Evolutionary conservation across 2,113 vertebrate genomes (phyloP).

Genomic region (Camelus bactrianus): DNA sequence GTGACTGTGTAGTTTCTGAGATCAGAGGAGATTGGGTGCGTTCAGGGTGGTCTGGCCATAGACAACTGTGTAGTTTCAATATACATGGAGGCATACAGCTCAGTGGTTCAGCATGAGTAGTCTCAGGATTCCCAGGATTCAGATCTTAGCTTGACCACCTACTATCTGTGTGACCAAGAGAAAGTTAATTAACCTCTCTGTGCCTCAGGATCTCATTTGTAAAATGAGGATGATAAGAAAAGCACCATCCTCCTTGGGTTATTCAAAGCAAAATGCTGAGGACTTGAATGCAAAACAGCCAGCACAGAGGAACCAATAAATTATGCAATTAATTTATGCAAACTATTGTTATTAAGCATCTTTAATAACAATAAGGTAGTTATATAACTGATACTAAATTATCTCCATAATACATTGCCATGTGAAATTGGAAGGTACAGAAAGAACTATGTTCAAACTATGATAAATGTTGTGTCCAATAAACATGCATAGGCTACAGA

Average conservation of each 20-base stretch:
- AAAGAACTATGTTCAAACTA: neutral
- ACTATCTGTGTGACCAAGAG: neutral
- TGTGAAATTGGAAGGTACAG: neutral
- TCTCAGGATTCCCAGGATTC: neutral
- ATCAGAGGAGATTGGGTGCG: too few species aligned
- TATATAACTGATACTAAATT: conserved; percentile 27
- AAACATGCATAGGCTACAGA: too few species aligned
- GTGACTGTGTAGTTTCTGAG: too few species aligned
- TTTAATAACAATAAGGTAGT: conserved; percentile 30
- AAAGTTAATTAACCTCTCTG: neutral
- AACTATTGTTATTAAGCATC: neutral
- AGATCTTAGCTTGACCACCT: neutral
- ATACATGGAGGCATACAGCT: neutral
- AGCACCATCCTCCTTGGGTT: neutral
- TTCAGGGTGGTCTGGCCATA: too few species aligned
- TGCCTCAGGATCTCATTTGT: neutral
- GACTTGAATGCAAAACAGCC: neutral
- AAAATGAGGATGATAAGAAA: neutral
- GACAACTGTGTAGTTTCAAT: neutral
- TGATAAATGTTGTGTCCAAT: neutral
- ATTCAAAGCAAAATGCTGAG: neutral
- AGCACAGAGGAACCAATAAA: neutral
- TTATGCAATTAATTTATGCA: conserved; percentile 44
- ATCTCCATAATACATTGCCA: neutral
- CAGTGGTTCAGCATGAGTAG: neutral